A percentile compares a stretch with the other conserved stretches of the same genome.
Conservation (phyloP, 2,888 invertebrate species). For the Yponomeuta plumbellus region DNA sequence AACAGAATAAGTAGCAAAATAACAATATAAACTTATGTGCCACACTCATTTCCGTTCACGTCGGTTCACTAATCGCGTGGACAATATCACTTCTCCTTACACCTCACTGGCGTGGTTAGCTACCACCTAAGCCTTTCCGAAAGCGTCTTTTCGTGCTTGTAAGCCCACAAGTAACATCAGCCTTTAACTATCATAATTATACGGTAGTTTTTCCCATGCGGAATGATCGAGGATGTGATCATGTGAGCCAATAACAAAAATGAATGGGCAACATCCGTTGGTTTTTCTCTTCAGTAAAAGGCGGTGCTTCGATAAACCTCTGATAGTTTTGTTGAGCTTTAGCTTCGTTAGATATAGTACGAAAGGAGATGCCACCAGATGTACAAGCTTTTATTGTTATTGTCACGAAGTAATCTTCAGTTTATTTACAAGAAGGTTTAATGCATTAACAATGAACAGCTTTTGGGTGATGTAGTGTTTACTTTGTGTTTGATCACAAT, state of each 20-base stretch:
- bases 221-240: neutral
- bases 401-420: conserved; percentile 36
- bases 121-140: conserved; percentile 18
- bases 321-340: neutral
- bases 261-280: conserved; percentile 16
- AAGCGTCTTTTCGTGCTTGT: conserved; percentile 13
- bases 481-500: conserved; percentile 14
- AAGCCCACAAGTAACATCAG: neutral
- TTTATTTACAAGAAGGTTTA: conserved; percentile 37
- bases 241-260: conserved; percentile 11
- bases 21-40: conserved; percentile 33
- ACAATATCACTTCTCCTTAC: conserved; percentile 50
- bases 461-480: conserved; percentile 19
- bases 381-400: conserved; percentile 30
- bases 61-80: conserved; percentile 44
- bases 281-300: conserved; percentile 5
- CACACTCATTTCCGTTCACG: conserved; percentile 54
- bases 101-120: conserved; percentile 20
- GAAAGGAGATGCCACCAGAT: neutral
- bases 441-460: conserved; percentile 42
- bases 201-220: neutral
- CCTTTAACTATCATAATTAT: conserved; percentile 13
- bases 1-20: conserved; percentile 30
- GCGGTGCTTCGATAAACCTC: neutral
- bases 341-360: neutral